These are phyloP conservation scores for Euborellia annulipes DNA, from an alignment of 1,140 invertebrate species.

Conservation along the genomic window DNA sequence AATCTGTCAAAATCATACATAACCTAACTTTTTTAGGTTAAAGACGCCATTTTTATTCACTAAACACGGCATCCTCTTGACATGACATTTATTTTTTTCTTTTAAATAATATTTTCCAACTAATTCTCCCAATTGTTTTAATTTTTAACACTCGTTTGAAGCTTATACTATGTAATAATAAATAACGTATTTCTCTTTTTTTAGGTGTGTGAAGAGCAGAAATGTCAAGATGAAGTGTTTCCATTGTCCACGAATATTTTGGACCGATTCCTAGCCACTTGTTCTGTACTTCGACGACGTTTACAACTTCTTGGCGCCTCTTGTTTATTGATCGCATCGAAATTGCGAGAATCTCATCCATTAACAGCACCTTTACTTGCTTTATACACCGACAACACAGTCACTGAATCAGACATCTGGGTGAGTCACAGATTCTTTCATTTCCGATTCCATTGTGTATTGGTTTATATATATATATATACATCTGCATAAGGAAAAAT, in stretches of 20 bases:
- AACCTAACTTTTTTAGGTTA: too few relatives aligned
- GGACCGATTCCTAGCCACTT: constrained; percentile 75
- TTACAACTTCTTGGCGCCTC: constrained; percentile 78
- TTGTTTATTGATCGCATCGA: constrained; percentile 79
- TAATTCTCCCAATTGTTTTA: too few relatives aligned
- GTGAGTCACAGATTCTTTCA: constrained; percentile 43
- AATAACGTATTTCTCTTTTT: constrained; percentile 24
- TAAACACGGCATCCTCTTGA: too few relatives aligned
- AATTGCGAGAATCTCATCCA: constrained; percentile 67
- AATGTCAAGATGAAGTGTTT: constrained; percentile 83
- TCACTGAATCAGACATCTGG: constrained; percentile 64
- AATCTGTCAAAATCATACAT: too few relatives aligned
- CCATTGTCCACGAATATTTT: constrained; percentile 79
- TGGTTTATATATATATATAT: too few relatives aligned
- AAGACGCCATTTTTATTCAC: too few relatives aligned
- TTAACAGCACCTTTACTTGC: constrained; percentile 66
- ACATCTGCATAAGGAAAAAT: too few relatives aligned
- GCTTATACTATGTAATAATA: too few relatives aligned
- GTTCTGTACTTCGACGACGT: constrained; percentile 60
- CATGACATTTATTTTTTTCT: too few relatives aligned
- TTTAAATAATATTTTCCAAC: too few relatives aligned
- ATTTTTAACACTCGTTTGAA: too few relatives aligned
- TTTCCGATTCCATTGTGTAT: too few relatives aligned
- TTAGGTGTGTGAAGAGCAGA: constrained; percentile 84
- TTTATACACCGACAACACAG: constrained; percentile 84